These are phyloP conservation scores for Sphyrna mokarran DNA, from an alignment of 2,113 vertebrate species.

Conservation along the genomic window DNA sequence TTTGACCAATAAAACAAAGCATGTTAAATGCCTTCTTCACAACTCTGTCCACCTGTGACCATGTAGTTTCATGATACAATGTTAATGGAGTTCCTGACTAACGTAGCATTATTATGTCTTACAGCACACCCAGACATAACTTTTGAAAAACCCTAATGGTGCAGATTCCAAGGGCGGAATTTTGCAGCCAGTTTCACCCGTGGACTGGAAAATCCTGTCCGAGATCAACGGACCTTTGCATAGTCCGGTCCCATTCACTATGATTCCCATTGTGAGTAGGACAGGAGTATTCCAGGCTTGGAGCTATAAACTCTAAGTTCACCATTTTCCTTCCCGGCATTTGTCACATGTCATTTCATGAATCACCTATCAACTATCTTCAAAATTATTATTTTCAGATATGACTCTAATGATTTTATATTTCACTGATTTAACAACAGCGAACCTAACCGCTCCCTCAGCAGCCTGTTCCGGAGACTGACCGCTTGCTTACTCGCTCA, in stretches of 20 bases:
- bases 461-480: not conserved
- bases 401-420: not conserved
- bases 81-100: not conserved
- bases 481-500: not conserved
- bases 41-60: no score
- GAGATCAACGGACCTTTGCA: no score
- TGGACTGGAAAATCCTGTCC: no score
- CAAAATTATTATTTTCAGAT: not conserved
- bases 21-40: no score
- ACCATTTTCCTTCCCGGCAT: not conserved
- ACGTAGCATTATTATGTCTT: not conserved
- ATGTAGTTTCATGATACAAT: not conserved
- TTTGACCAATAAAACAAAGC: no score
- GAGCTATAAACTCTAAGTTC: not conserved
- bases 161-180: not conserved
- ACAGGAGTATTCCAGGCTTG: no score
- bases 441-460: not conserved
- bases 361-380: not conserved
- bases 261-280: no score
- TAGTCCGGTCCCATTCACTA: no score
- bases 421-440: not conserved
- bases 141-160: not conserved
- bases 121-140: no score
- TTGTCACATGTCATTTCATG: not conserved
- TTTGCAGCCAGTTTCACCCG: no score